phyloP scores from a whole-genome alignment of 2,797 vertebrate species.

The Cyclopterus lumpus region DNA sequence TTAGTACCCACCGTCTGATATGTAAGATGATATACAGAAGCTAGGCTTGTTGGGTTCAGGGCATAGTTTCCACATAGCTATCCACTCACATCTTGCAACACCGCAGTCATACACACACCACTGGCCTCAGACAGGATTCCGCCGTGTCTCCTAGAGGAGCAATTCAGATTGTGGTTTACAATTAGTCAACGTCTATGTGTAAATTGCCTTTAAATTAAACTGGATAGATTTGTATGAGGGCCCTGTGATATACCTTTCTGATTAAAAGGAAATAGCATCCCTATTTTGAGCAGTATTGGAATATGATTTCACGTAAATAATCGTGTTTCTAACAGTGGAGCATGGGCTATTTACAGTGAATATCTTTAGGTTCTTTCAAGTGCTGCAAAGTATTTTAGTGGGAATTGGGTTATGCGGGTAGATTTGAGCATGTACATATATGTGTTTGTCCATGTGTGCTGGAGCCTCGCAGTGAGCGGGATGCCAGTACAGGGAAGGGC shows the following conservation, averaged over 20 bases:
- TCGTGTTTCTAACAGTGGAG: conserved; percentile 29
- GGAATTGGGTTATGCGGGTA: conserved; percentile 72
- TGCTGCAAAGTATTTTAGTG: conserved; percentile 63
- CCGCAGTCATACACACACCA: conserved; percentile 10
- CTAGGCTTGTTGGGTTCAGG: conserved; percentile 18
- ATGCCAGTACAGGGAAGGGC: conserved; percentile 84
- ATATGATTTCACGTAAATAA: conserved; percentile 38
- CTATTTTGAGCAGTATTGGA: conserved; percentile 19
- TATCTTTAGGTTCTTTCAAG: conserved; percentile 46
- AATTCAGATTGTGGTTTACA: conserved; percentile 44
- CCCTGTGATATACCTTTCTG: conserved; percentile 21
- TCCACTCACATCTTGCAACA: conserved; percentile 46
- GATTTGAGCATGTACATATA: conserved; percentile 56
- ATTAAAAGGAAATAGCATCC: conserved; percentile 25
- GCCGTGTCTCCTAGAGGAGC: conserved; percentile 19
- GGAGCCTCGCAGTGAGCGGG: conserved; percentile 59
- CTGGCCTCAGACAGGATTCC: conserved; percentile 27
- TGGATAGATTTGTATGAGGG: conserved; percentile 24
- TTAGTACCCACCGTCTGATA: conserved; percentile 7
- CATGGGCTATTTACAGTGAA: conserved; percentile 56
- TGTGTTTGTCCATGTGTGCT: conserved; percentile 61
- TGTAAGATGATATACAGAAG: conserved; percentile 25
- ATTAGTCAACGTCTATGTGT: conserved; percentile 41
- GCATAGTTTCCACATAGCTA: conserved; percentile 33
- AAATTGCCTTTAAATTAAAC: conserved; percentile 50